These are phyloP conservation scores for Gephyroberyx darwinii DNA, from an alignment of 2,797 vertebrate species.

Conservation along the genomic window DNA sequence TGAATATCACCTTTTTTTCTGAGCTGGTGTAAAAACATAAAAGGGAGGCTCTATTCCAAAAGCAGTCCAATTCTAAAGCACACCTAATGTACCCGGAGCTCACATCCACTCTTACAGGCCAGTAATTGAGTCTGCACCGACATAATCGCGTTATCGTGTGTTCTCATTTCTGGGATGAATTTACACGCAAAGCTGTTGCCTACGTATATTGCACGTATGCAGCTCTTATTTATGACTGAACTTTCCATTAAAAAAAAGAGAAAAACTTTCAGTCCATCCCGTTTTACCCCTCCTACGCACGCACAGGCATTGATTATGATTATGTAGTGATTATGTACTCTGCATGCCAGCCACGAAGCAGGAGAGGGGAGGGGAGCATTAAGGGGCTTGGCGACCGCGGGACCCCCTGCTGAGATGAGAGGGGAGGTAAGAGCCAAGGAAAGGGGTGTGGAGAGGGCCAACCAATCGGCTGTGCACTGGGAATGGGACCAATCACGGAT, in stretches of 20 bases:
- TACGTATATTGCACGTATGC: conserved; percentile 20
- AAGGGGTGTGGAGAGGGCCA: conserved; percentile 86
- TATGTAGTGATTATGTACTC: conserved; percentile 74
- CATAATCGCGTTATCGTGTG: conserved; percentile 65
- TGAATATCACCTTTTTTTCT: conserved; percentile 38
- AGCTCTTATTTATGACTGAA: conserved; percentile 13
- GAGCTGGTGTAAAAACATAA: conserved; percentile 47
- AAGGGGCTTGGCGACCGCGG: conserved; percentile 91
- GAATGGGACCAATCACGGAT: conserved; percentile 83
- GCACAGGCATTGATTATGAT: conserved; percentile 72
- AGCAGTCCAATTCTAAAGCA: conserved; percentile 55
- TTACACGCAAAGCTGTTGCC: conserved; percentile 52
- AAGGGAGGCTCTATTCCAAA: conserved; percentile 32
- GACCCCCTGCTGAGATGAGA: conserved; percentile 90
- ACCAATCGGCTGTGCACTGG: conserved; percentile 78
- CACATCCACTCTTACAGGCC: conserved; percentile 62
- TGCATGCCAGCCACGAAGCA: conserved; percentile 79
- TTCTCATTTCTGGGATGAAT: conserved; percentile 47
- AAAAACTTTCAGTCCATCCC: conserved; percentile 34
- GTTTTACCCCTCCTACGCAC: conserved; percentile 48
- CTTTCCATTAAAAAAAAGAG: not conserved
- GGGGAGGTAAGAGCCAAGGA: conserved; percentile 93
- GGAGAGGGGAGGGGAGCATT: conserved; percentile 89
- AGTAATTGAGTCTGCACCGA: conserved; percentile 68
- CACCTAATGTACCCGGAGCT: conserved; percentile 55